Evolutionary conservation across 2,888 invertebrate genomes (phyloP).

Genomic region (Temnothorax ravouxi): DNA sequence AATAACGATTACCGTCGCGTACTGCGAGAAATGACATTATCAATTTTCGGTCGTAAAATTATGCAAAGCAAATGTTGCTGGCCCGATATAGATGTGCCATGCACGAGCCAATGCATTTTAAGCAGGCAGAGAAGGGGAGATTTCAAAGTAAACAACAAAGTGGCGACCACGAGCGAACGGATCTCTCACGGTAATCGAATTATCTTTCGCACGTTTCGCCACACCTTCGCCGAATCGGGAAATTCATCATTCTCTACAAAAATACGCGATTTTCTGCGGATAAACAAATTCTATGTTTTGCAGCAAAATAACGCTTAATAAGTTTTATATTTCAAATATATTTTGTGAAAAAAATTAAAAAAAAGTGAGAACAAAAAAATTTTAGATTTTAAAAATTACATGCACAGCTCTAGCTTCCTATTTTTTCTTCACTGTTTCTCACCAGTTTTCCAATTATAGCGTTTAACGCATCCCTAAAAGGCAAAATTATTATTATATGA

Average conservation of each 20-base stretch:
- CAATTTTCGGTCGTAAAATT: conserved; percentile 59
- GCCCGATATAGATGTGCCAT: conserved; percentile 55
- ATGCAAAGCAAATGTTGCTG: conserved; percentile 77
- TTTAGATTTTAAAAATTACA: conserved; percentile 5
- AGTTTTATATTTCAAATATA: neutral
- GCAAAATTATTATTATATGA: neutral
- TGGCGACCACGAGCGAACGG: conserved; percentile 45
- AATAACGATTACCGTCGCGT: conserved; percentile 65
- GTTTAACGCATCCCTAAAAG: neutral
- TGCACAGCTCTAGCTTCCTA: neutral
- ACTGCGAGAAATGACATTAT: conserved; percentile 57
- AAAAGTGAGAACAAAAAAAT: neutral
- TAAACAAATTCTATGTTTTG: neutral
- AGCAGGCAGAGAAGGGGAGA: conserved; percentile 61
- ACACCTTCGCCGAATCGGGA: conserved; percentile 39
- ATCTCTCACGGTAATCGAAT: conserved; percentile 57
- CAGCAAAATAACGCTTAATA: neutral
- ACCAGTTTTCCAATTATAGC: neutral
- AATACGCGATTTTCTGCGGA: neutral
- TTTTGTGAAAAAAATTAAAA: neutral
- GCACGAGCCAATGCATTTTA: conserved; percentile 74
- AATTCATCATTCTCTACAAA: conserved; percentile 1
- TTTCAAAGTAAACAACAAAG: conserved; percentile 61
- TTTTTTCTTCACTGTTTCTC: conserved; percentile 5
- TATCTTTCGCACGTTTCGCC: conserved; percentile 50